Percentiles rank a stretch among this genome's conserved stretches.
These are phyloP conservation scores for Dascillus cervinus DNA, from an alignment of 2,888 invertebrate species.

Conservation along the genomic window DNA sequence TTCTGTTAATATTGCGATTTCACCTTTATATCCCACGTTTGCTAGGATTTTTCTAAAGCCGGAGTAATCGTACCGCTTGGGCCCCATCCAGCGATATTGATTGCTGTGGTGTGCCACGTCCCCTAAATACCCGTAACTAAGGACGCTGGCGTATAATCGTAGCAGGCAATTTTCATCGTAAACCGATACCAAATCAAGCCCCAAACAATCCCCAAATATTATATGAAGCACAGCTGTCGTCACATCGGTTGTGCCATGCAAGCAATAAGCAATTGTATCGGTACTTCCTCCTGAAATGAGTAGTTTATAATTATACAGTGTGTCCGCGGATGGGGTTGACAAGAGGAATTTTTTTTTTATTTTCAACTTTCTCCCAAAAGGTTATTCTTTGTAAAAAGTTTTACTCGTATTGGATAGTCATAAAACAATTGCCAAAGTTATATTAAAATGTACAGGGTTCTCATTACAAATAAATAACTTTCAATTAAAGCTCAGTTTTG, in stretches of 20 bases:
- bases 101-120: slow-evolving; percentile 76
- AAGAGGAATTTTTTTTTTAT: too few species aligned
- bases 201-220: slow-evolving; percentile 64
- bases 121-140: slow-evolving; percentile 81
- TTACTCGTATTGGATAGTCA: too few species aligned
- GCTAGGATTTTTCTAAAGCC: slow-evolving; percentile 58
- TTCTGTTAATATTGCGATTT: slow-evolving; percentile 49
- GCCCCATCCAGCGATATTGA: slow-evolving; percentile 78
- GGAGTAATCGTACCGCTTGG: slow-evolving; percentile 70
- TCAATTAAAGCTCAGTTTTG: too few species aligned
- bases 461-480: too few species aligned
- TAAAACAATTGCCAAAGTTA: too few species aligned
- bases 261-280: slow-evolving; percentile 69
- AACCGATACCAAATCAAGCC: slow-evolving; percentile 70
- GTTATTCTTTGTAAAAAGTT: too few species aligned
- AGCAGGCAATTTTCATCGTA: slow-evolving; percentile 52
- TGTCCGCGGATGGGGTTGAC: too few species aligned
- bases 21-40: slow-evolving; percentile 58
- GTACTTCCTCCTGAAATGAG: slow-evolving; percentile 54
- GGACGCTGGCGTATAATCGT: slow-evolving; percentile 65
- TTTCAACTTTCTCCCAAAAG: too few species aligned
- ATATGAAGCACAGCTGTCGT: slow-evolving; percentile 76
- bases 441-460: too few species aligned
- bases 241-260: slow-evolving; percentile 73
- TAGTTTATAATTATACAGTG: background rate